Evolutionary conservation across 2,113 vertebrate species (phyloP), one percentile per base, ranked within the genome.

Genomic region (Candoia aspera): DNA sequence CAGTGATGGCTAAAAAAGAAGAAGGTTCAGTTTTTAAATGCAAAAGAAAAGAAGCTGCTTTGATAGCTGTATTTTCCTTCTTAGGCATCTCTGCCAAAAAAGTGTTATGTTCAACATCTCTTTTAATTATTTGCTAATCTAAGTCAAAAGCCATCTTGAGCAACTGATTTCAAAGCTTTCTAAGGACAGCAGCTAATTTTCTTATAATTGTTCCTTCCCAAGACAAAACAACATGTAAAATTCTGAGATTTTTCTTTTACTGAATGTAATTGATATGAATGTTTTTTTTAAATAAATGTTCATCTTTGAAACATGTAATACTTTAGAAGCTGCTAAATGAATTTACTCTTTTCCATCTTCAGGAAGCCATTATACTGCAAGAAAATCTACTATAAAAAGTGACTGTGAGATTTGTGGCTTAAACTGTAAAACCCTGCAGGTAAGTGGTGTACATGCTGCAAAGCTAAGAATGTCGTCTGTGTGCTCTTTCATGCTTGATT

Each of bases 151-250:
- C 15, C 90, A 33, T 90, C 87, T 93, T 94, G 93, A 95, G 93
- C 90, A 95, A 95, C 93, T 85, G 33, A 91, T 95, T 95, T 94
- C 60, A 93, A 94, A 95, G 91, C 90, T 92, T 95, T 96, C 91
- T 92, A 92, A 84, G 79, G 46, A 29, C 91, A 91, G 86, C 91
- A 95, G 90, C 93, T 94, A 95, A 95, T 94, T 96, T 68, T 79
- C 57, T 94, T 94, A 93, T 94, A 24, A 23, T 91, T 92, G 86
- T 95, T 92, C 68, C 90, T 12, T 93, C 93, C 92, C 94, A 95
- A 92, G 92, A 90, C 94, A 94, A 95, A 92, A 79, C 73, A 33
- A 79, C 1, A 4, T 79, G 42, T 42, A 94, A 93, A 96, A 92
- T 91, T 49, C 89, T 29, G 84, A 90, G 33, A 94, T 91, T 93